A percentile compares a stretch with the other conserved stretches of the same genome.
Evolutionary conservation across 2,797 vertebrate species (phyloP).

Genomic region (Gila robusta): DNA sequence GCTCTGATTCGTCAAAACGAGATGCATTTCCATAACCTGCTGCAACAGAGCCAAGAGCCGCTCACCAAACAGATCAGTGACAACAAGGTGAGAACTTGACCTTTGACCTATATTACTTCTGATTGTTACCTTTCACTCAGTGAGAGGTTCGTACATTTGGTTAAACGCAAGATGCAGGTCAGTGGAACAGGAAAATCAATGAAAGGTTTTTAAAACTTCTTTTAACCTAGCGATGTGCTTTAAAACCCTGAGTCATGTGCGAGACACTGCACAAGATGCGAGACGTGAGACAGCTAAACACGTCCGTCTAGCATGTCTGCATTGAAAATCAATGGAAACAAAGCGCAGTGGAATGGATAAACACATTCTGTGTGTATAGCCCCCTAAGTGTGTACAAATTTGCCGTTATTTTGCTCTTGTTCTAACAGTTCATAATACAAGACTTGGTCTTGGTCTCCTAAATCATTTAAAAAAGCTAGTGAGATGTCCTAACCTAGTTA

Average conservation of each 20-base stretch:
- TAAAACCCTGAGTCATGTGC: no score
- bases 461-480: background rate
- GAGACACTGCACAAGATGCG: background rate
- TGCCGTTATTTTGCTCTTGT: background rate
- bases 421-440: background rate
- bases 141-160: background rate
- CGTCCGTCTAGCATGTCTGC: background rate
- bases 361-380: background rate
- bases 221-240: background rate
- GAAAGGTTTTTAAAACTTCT: background rate
- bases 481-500: background rate
- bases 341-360: background rate
- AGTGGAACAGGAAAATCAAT: background rate
- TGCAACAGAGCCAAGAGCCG: slow-evolving; percentile 84
- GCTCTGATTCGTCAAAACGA: slow-evolving; percentile 87
- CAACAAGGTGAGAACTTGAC: slow-evolving; percentile 83
- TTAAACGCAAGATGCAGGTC: background rate
- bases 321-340: background rate
- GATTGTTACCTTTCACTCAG: slow-evolving; percentile 8
- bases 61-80: slow-evolving; percentile 88
- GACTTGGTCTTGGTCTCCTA: background rate
- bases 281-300: background rate
- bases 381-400: background rate
- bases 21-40: slow-evolving; percentile 81
- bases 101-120: slow-evolving; percentile 23